Evolutionary conservation across 2,797 vertebrate genomes (phyloP), one percentile per base, ranked within the genome.

Genomic region (Scomberomorus guttatus): DNA sequence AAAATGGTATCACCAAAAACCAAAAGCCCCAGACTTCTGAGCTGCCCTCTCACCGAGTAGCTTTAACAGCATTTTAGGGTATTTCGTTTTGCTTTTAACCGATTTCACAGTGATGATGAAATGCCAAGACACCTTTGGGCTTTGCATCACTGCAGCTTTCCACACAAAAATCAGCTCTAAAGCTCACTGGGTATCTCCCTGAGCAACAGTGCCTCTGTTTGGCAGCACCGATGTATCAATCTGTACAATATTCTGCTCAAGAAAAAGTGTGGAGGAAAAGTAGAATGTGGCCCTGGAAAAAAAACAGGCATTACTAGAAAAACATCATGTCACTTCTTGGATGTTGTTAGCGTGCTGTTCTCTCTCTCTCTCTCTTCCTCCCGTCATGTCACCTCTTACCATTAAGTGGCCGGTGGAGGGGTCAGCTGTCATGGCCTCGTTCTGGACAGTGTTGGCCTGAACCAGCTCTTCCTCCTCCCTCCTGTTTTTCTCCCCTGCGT

Each of bases 401-500:
- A 95, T 15, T 42, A 96, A 63, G 74, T 91, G 94, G 15, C 94
- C 94, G 0, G 91, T 90, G 80, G 86, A 61, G 0, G 94, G 91
- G 29, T 98, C 97, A 18, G 94, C 87, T 27, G 81, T 94, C 87
- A 95, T 93, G 71, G 96, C 90, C 93, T 99, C 98, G 24, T 99
- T 99, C 92, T 99, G 97, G 80, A 95, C 92, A 0, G 98, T 99
- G 91, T 99, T 99, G 89, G 97, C 96, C 15, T 97, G 97, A 4
- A 98, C 99, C 79, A 99, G 89, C 79, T 95, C 92, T 90, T 98
- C 96, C 73, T 98, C 97, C 69, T 92, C 95, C 89, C 95, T 96
- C 66, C 95, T 89, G 60, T 97, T 94, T 84, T 98, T 98, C 91
- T 96, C 96, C 11, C 93, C 96, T 3, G 95, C 90, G 82, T 98